Conservation (phyloP, 2,113 vertebrate genomes). For the Apeltes quadracus region DNA sequence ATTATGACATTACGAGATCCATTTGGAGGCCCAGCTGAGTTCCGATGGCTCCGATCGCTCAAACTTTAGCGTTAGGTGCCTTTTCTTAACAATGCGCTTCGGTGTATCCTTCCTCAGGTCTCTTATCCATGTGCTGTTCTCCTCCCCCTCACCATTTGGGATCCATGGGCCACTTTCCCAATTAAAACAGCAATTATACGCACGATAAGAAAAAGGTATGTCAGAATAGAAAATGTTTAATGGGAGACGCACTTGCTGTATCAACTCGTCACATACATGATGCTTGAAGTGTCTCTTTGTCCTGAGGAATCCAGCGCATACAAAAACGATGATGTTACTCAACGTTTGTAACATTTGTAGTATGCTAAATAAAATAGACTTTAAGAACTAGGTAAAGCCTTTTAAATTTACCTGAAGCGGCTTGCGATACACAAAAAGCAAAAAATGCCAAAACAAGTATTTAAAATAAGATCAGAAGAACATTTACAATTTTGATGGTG, state of each 20-base stretch:
- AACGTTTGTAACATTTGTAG: neutral
- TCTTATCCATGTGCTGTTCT: conserved; percentile 4
- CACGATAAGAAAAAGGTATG: neutral
- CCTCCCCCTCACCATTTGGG: conserved; percentile 1
- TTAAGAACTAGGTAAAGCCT: neutral
- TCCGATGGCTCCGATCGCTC: conserved; percentile 42
- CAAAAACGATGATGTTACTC: neutral
- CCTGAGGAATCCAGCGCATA: neutral
- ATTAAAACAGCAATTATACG: neutral
- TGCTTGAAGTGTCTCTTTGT: neutral
- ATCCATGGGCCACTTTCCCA: conserved; percentile 5
- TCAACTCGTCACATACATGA: neutral
- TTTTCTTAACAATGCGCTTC: conserved; percentile 30
- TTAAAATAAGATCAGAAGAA: too few relatives aligned
- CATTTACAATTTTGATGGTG: too few relatives aligned
- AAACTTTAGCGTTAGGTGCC: conserved; percentile 37
- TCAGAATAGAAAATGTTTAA: conserved; percentile 1
- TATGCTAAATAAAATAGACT: neutral
- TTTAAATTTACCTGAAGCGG: neutral
- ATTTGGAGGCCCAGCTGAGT: conserved; percentile 70
- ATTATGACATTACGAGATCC: conserved; percentile 70
- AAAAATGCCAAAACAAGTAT: neutral
- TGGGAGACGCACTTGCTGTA: neutral
- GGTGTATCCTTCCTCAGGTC: conserved; percentile 17
- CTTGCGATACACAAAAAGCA: too few relatives aligned